These are phyloP conservation scores for Galaxea fascicularis DNA, from an alignment of 92 coral and sea anemone genomes.

Conservation along the genomic window DNA sequence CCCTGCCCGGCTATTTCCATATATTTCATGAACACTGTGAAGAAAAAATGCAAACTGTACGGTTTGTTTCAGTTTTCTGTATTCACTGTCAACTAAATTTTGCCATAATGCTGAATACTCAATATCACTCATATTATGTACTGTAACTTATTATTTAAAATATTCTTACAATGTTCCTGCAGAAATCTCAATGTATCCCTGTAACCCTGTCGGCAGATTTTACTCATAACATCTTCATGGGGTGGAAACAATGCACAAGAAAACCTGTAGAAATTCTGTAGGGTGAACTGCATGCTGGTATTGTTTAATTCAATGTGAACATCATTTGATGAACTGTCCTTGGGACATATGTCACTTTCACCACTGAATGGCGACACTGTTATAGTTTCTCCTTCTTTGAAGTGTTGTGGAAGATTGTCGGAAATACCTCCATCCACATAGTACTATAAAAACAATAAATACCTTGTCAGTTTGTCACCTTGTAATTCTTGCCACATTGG, in stretches of 20 bases:
- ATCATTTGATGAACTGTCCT: constrained; percentile 86
- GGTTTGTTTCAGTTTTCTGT: no score
- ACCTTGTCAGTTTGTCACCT: neutral
- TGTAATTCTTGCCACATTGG: no score
- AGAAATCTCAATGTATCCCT: constrained; percentile 89
- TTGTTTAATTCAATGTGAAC: constrained; percentile 82
- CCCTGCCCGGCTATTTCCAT: no score
- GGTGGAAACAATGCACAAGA: constrained; percentile 94
- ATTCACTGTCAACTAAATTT: no score
- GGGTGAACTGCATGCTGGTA: constrained; percentile 88
- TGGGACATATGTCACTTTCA: constrained; percentile 95
- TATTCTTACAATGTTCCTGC: constrained; percentile 86
- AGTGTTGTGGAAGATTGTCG: constrained; percentile 95
- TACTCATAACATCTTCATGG: constrained; percentile 66
- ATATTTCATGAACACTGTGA: no score
- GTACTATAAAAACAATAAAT: constrained; percentile 48
- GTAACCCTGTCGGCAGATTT: constrained; percentile 93
- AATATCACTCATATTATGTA: no score
- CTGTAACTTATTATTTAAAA: no score
- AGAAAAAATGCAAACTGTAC: no score
- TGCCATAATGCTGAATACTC: no score
- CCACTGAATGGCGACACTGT: constrained; percentile 99
- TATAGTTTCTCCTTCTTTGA: constrained; percentile 95
- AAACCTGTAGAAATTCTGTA: constrained; percentile 83
- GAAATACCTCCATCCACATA: constrained; percentile 95